Base-by-base conservation (phyloP, 2,888 invertebrate genomes). In the Argynnis bischoffii region DNA sequence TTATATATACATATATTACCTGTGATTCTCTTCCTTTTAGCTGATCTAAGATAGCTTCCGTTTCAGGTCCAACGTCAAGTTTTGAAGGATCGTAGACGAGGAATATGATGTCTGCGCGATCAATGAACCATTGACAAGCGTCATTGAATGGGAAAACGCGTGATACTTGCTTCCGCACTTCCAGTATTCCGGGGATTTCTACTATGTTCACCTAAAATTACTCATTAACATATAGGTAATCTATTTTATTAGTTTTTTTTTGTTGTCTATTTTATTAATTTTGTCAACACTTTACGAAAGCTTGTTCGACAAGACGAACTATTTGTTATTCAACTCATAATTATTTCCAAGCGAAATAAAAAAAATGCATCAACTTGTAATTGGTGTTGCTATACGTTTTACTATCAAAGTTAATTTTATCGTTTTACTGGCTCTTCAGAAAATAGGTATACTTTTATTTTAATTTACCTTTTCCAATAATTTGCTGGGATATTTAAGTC, bases 81-180 rank as follows among this genome's bases (percentile, higher is more conserved):
- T 98, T 98, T 48, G 98, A 96, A 70, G 98, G 98, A 91, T 99
- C 99, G 86, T 98, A 98, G 47, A 98, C 97, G 67, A 99, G 94
- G 92, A 98, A 98, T 84, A 99, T 98, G 77, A 98, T 97, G 85
- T 98, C 98, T 31, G 98, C 98, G 72, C 98, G 95, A 89, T 98
- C 98, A 81, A 98, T 98, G 91, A 99, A 98, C 98, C 98, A 99
- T 87, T 98, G 98, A 84, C 98, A 98, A 60, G 98, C 98, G 83
- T 98, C 98, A 83, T 98, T 98, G 91, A 98, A 98, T 64, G 98
- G 98, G 83, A 98, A 98, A 69, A 98, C 95, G 64, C 98, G 95
- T 63, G 98, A 98, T 63, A 98, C 97, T 92, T 98, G 97, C 87
- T 98, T 98, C 75, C 98, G 95, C 71, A 98, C 97, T 94, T 99